Evolutionary conservation across 2,113 vertebrate genomes (phyloP).

Genomic region (Ginglymostoma cirratum): DNA sequence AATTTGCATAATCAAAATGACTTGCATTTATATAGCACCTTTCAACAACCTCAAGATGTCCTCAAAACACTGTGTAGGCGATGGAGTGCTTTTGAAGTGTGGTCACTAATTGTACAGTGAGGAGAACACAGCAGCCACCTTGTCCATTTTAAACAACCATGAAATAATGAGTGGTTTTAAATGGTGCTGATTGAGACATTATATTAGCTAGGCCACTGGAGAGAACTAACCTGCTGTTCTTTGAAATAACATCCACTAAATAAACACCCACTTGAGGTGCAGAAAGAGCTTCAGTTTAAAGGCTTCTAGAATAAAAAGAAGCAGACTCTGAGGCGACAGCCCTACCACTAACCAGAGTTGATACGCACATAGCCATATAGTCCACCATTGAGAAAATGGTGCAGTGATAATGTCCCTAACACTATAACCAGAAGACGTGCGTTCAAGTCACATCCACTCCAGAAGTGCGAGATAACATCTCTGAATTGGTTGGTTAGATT

Average conservation of each 20-base stretch:
- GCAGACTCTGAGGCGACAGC: too few relatives aligned
- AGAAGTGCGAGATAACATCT: too few relatives aligned
- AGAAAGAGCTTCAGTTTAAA: neutral
- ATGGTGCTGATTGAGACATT: neutral
- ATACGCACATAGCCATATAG: neutral
- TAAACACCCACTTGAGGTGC: neutral
- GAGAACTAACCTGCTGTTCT: neutral
- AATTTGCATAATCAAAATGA: neutral
- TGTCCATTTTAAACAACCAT: neutral
- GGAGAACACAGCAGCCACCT: neutral
- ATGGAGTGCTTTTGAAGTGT: neutral
- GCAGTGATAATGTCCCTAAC: too few relatives aligned
- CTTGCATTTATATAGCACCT: neutral
- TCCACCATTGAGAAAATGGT: neutral
- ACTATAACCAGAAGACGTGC: too few relatives aligned
- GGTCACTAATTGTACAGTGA: neutral
- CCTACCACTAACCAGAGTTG: neutral
- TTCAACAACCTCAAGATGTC: neutral
- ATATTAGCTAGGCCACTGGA: too few relatives aligned
- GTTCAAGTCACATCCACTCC: too few relatives aligned
- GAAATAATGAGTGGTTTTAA: neutral
- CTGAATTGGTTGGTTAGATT: too few relatives aligned
- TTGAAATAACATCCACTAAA: neutral
- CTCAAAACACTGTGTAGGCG: neutral
- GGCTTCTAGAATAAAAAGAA: too few relatives aligned